These are phyloP conservation scores for Aphelinus atriplicis DNA, from an alignment of 1,140 invertebrate genomes.

Conservation along the genomic window DNA sequence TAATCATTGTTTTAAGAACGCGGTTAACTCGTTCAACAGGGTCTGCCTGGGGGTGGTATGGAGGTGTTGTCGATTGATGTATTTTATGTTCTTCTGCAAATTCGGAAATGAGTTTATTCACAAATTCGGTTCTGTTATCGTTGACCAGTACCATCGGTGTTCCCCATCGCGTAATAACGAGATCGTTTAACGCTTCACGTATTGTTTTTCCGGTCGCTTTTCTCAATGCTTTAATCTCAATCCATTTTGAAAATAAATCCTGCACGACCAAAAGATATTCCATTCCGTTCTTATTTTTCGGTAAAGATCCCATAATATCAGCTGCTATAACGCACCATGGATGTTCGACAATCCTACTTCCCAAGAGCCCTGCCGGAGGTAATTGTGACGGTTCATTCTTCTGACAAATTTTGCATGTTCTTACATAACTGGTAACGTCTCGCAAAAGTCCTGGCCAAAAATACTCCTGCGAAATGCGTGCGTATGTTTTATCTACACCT, in stretches of 20 bases:
- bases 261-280: slow-evolving; percentile 36
- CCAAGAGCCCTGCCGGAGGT: slow-evolving; percentile 28
- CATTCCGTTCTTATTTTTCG: slow-evolving; percentile 16
- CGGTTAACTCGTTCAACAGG: slow-evolving; percentile 60
- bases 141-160: slow-evolving; percentile 21
- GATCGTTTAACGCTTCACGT: slow-evolving; percentile 8
- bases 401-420: slow-evolving; percentile 35
- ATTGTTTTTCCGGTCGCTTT: slow-evolving; percentile 32
- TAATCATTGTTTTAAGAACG: slow-evolving; percentile 58
- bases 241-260: slow-evolving; percentile 41
- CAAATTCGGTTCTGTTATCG: slow-evolving; percentile 47
- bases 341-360: slow-evolving; percentile 25
- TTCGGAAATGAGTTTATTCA: slow-evolving; percentile 12
- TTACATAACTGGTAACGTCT: slow-evolving; percentile 36
- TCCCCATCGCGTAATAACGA: slow-evolving; percentile 33
- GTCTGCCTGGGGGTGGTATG: slow-evolving; percentile 61
- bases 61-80: slow-evolving; percentile 46
- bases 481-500: slow-evolving; percentile 47
- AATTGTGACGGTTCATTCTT: slow-evolving; percentile 29
- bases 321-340: slow-evolving; percentile 36
- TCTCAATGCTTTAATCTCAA: slow-evolving; percentile 36
- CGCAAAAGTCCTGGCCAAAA: slow-evolving; percentile 51
- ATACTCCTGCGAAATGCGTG: slow-evolving; percentile 38
- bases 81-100: slow-evolving; percentile 39
- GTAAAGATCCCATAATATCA: slow-evolving; percentile 14